phyloP scores from a whole-genome alignment of 2,113 vertebrate species.

The Ellobius talpinus region DNA sequence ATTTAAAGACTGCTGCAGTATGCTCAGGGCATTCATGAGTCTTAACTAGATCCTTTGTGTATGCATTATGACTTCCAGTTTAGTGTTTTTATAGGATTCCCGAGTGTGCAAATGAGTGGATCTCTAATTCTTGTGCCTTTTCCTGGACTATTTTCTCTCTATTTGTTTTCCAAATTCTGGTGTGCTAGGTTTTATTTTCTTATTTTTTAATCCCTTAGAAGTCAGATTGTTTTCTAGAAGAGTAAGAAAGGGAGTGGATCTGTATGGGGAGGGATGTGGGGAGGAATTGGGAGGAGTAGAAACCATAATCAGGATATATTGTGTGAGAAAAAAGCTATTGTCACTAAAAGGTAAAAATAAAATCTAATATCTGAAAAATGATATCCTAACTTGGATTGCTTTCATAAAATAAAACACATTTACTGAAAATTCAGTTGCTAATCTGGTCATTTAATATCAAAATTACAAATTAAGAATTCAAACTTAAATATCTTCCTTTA shows the following conservation, averaged over 20 bases:
- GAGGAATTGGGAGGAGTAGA: not conserved
- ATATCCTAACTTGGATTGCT: not conserved
- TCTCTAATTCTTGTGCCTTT: not conserved
- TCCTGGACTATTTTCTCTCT: not conserved
- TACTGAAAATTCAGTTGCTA: not conserved
- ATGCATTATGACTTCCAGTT: not conserved
- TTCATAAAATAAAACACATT: not conserved
- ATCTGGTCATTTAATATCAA: not conserved
- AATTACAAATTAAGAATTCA: not conserved
- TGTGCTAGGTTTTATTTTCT: not conserved
- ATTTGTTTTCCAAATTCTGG: not conserved
- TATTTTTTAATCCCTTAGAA: not conserved
- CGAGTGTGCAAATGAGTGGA: not conserved
- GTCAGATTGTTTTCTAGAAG: not conserved
- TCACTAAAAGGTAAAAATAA: not conserved
- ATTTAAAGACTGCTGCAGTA: not conserved
- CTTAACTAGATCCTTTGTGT: not conserved
- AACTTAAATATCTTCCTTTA: not conserved
- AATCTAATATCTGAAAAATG: not conserved
- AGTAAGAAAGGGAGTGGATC: not conserved
- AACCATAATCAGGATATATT: not conserved
- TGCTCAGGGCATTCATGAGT: too few species aligned
- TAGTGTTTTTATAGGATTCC: not conserved
- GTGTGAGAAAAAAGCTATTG: not conserved
- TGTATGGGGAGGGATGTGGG: not conserved